phyloP scores from a whole-genome alignment of 2,113 vertebrate genomes.

The Heptranchias perlo region DNA sequence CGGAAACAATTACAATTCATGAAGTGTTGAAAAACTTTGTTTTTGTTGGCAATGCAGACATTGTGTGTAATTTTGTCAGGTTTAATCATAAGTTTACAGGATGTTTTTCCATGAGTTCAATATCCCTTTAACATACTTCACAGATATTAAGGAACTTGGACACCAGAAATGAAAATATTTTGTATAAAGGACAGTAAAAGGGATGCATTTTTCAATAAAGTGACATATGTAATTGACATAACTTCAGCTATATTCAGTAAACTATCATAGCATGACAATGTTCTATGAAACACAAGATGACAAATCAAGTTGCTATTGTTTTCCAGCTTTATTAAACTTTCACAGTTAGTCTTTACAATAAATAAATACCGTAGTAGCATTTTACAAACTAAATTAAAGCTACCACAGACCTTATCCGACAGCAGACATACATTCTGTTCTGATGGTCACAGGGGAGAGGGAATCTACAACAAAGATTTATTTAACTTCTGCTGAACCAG shows the following conservation, averaged over 20 bases:
- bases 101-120: not conserved
- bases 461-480: not conserved
- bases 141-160: not conserved
- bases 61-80: not conserved
- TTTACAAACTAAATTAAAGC: conserved; percentile 5
- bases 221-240: not conserved
- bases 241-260: not conserved
- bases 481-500: not conserved
- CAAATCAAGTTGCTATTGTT: not conserved
- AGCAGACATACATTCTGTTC: not conserved
- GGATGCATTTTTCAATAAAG: not conserved
- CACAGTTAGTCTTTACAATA: not conserved
- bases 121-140: not conserved
- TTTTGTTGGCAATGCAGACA: not conserved
- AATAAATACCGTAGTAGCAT: not conserved
- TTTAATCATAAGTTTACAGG: not conserved
- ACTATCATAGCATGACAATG: not conserved
- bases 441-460: not conserved
- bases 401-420: not conserved
- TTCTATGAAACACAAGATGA: not conserved
- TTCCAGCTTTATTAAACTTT: conserved; percentile 5
- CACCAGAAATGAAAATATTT: not conserved
- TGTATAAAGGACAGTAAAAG: not conserved
- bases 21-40: not conserved
- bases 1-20: not conserved